phyloP scores from a whole-genome alignment of 2,888 invertebrate species.

The Cephonodes hylas region DNA sequence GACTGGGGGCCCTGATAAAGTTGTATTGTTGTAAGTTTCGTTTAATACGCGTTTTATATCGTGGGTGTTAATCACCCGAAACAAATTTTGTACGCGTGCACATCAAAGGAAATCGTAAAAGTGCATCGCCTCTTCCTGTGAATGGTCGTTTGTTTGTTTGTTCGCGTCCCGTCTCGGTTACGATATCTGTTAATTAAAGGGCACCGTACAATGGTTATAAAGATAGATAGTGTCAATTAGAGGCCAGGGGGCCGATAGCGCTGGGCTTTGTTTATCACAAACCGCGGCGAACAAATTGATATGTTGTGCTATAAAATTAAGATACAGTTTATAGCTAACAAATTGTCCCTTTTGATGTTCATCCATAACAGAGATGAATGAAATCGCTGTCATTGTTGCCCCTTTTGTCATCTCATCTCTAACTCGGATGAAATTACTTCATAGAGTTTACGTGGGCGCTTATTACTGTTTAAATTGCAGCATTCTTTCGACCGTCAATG shows the following conservation, averaged over 20 bases:
- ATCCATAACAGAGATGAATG: neutral
- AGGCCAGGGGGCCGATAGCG: constrained; percentile 32
- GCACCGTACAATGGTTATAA: constrained; percentile 57
- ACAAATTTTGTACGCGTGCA: neutral
- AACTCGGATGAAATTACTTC: neutral
- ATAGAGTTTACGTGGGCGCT: neutral
- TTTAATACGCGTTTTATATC: constrained; percentile 6
- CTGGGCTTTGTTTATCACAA: constrained; percentile 49
- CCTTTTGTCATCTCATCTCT: neutral
- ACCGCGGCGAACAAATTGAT: constrained; percentile 51
- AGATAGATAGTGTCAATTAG: constrained; percentile 70
- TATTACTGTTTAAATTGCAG: neutral
- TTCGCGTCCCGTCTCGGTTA: constrained; percentile 42
- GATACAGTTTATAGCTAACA: constrained; percentile 44
- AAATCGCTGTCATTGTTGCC: constrained; percentile 4
- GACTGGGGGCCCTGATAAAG: neutral
- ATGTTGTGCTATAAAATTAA: constrained; percentile 51
- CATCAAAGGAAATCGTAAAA: constrained; percentile 27
- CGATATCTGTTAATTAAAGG: constrained; percentile 65
- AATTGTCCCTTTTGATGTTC: constrained; percentile 43
- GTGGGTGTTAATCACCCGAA: constrained; percentile 4
- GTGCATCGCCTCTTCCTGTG: constrained; percentile 29
- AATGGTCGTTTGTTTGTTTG: constrained; percentile 53
- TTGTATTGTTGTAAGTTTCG: neutral
- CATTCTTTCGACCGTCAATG: no score